Base-by-base conservation (phyloP, 2,888 invertebrate species). In the Acronicta alni region DNA sequence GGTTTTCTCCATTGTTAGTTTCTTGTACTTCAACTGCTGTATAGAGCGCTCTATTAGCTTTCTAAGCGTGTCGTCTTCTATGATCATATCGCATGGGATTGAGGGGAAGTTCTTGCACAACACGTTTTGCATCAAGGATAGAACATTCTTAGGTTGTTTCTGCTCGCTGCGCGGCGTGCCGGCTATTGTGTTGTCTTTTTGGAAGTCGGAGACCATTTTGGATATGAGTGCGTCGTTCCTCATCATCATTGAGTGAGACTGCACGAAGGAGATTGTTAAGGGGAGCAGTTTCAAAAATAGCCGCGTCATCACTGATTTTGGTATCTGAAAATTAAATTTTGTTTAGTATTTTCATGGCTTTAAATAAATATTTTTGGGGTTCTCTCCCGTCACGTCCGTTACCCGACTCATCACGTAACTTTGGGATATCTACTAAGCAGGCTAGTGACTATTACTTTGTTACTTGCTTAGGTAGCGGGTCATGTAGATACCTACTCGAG, bases 161-260 rank as follows among this genome's bases (percentile, higher is more conserved):
- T 39, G 42, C 9, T 47, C 26, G 44, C 75, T 70, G 32, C n/a
- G 64, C 10, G 43, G 44, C 16, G 44, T 42, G 9, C 16, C 12
- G 15, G 30, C n/a, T 20, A 62, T 32, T 8, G 54, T 39, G 46
- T 83, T 84, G 71, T 87, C 88, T 68, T 89, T 90, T 57, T 88
- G 91, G 77, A 91, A 92, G 62, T 92, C 82, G 0, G 90, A 89
- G 35, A 93, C 85, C 92, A 93, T 91, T 74, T 89, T 91, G 20
- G 84, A 81, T 68, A 93, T 91, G 12, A 93, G 85, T 0, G 89
- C 93, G 55, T 89, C 91, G 76, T 93, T 93, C 45, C 92, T 79
- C 65, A 93, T 75, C 61, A 93, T 87, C 77, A 87, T 89, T 0
- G 85, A 76, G 35, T 72, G 56, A 17, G 79, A 55, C 38, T 55